Evolutionary conservation across 2,888 invertebrate genomes (phyloP), one percentile per base, ranked within the genome.

Genomic region (Koerneria pararmatus): DNA sequence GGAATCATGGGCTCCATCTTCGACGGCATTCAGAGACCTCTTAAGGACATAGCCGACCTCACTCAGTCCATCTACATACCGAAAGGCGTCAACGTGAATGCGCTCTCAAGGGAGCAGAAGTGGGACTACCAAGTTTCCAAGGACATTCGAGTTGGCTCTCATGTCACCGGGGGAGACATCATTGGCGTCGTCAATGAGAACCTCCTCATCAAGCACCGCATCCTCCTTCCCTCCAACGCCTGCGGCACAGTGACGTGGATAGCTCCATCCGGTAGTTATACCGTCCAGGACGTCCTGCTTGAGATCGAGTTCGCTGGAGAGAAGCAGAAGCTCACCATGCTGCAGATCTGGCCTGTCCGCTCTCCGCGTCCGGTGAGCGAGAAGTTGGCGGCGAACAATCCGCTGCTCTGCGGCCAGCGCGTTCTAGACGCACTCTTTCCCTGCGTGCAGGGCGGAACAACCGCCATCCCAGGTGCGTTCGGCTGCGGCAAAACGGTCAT

Each of bases 401-500:
- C 97, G 49, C 88, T 98, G 81, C 88, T 97, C 72, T 95, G 95
- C 77, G 97, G 97, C 0, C 97, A 98, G 86, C 88, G 97, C 69
- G 95, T 97, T 60, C 88, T 98, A 70, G 97, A 98, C 87, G 91
- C 95, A 0, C 88, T 98, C 51, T 97, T 98, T 88, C 97, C 97
- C 89, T 92, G 84, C 87, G 89, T 71, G 8, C 69, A 66, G 64
- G 68, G 61, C 22, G 61, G 61, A 2, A 61, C 61, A 15, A 61
- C 61, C 11, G 61, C 61, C 32, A 61, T 98, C 86, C 95, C 95
- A 79, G 97, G 97, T 68, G 97, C 97, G 83, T 97, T 98, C 87
- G 97, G 97, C 85, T 97, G 97, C 86, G 97, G 97, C 79, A 98
- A 98, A 88, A 98, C 97, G 85, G 97, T 97, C 82, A 95, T 98